Evolutionary conservation across 2,113 vertebrate genomes (phyloP), one percentile per base, ranked within the genome.

Genomic region (Acanthochromis polyacanthus): DNA sequence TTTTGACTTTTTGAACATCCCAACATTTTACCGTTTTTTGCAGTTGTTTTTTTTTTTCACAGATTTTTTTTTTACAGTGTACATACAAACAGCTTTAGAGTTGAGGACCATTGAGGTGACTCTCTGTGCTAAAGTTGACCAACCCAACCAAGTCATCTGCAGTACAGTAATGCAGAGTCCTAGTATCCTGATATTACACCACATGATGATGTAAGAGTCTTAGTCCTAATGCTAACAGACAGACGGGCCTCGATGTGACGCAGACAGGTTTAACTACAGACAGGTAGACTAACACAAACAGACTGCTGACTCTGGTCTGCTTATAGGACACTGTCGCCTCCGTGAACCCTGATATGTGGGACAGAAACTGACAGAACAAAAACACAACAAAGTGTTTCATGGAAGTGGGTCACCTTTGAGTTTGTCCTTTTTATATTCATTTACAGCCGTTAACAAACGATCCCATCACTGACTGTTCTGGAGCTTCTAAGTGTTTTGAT

Each of bases 151-250:
- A 1, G 11, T 43, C 40, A 14, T 8, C 48, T n/a, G 4, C 48
- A 50, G 17, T 9, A 8, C 17, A 50, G 17, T n/a, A n/a, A 8
- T n/a, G 48, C 48, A 50, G 48, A 19, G 48, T 4, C 20, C 51
- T 53, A 10, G 66, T 4, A n/a, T 36, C 5, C 32, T 40, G 59
- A 74, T 32, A 23, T 1, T 28, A 16, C 52, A 28, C 64, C 45
- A 25, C 19, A 14, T 4, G 50, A 46, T 68, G 61, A 82, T 71
- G 61, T 53, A 75, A 70, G n/a, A 28, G 65, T 17, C 5, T 61
- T 50, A 9, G 55, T 17, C n/a, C 30, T 81, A 45, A 81, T 70
- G 55, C 66, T 28, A 56, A 40, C 66, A 16, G 83, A 73, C 81
- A 56, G 36, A 17, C 16, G 6, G 28, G 45, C 62, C 36, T 1